Evolutionary conservation across 2,888 invertebrate species (phyloP).

Genomic region (Theodoxus fluviatilis): DNA sequence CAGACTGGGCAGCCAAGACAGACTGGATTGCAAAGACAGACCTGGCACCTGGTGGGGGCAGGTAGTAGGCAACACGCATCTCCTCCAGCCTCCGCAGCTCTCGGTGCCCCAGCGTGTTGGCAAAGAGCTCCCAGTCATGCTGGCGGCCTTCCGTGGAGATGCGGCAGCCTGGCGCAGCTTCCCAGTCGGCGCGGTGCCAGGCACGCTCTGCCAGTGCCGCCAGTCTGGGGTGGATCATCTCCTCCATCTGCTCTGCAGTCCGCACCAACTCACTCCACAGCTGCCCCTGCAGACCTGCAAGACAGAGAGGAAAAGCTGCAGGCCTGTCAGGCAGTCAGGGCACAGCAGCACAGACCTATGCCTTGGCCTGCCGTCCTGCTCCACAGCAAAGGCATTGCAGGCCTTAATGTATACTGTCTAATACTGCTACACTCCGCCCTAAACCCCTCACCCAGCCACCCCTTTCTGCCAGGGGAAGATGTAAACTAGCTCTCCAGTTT

Average conservation of each 20-base stretch:
- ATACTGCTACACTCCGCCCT: too few relatives aligned
- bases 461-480: background rate
- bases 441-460: too few relatives aligned
- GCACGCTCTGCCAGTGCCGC: constrained; percentile 57
- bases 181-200: constrained; percentile 61
- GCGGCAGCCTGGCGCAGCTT: constrained; percentile 33
- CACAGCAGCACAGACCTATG: too few relatives aligned
- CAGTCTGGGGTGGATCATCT: constrained; percentile 52
- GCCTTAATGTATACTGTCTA: background rate
- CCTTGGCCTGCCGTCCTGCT: too few relatives aligned
- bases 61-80: constrained; percentile 39
- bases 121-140: constrained; percentile 45
- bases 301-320: constrained; percentile 12
- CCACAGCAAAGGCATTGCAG: too few relatives aligned
- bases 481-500: too few relatives aligned
- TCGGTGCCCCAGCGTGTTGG: constrained; percentile 46
- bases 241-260: constrained; percentile 42
- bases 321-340: background rate
- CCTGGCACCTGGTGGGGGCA: constrained; percentile 52
- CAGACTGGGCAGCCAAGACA: too few relatives aligned
- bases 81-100: constrained; percentile 46
- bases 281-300: constrained; percentile 57
- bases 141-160: constrained; percentile 30
- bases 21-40: too few relatives aligned
- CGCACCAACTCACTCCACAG: constrained; percentile 56